These are phyloP conservation scores for Salvator merianae DNA, from an alignment of 2,113 vertebrate species.

Conservation along the genomic window DNA sequence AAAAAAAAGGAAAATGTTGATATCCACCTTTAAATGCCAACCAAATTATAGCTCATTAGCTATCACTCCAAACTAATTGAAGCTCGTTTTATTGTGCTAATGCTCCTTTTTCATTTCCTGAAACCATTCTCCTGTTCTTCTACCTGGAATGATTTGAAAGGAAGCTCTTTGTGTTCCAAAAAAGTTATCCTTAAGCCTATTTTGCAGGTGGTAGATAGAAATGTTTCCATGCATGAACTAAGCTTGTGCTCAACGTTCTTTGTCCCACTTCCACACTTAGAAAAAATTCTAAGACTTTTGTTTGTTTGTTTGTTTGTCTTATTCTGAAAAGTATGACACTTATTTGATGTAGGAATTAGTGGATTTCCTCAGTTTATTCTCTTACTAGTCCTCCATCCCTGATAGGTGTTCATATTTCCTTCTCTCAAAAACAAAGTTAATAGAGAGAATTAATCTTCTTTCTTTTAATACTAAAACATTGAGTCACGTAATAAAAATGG, in stretches of 20 bases:
- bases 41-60: conserved; percentile 22
- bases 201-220: neutral
- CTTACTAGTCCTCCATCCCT: neutral
- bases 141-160: neutral
- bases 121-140: conserved; percentile 6
- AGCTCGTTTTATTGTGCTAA: conserved; percentile 14
- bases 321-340: too few species aligned
- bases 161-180: neutral
- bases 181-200: neutral
- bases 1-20: conserved; percentile 2
- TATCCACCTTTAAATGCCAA: conserved; percentile 25
- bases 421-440: too few species aligned
- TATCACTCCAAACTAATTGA: conserved; percentile 26
- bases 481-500: neutral
- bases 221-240: too few species aligned
- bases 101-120: conserved; percentile 3
- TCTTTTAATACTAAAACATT: too few species aligned
- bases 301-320: too few species aligned
- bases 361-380: neutral
- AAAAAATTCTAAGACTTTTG: too few species aligned
- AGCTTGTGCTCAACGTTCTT: too few species aligned
- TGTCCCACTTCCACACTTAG: too few species aligned
- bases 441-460: neutral
- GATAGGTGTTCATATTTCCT: neutral
- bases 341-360: neutral